Conservation (phyloP, 2,797 vertebrate genomes). For the Lophotriccus pileatus region DNA sequence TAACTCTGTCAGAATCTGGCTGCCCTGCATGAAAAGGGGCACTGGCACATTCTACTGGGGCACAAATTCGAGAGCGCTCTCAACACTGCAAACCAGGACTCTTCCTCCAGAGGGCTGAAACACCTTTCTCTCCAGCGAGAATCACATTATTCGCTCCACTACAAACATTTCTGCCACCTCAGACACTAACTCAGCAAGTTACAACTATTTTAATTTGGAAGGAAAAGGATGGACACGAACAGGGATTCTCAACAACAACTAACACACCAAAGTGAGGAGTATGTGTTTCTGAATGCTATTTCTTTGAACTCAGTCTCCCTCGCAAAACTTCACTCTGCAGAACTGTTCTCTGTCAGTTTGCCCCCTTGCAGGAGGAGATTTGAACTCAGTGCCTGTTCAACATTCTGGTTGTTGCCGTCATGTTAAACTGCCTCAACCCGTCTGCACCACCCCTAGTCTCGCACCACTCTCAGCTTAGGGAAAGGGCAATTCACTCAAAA, state of each 20-base stretch:
- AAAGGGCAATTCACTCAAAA: neutral
- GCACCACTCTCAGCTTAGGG: neutral
- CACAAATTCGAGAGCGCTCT: neutral
- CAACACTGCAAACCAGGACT: neutral
- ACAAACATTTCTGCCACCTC: neutral
- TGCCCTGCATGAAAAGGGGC: neutral
- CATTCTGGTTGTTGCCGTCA: neutral
- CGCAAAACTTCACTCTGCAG: neutral
- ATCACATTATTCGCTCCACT: neutral
- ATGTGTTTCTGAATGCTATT: neutral
- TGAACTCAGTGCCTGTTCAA: neutral
- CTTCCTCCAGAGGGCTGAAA: neutral
- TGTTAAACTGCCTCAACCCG: neutral
- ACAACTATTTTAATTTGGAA: neutral
- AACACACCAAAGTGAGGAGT: neutral
- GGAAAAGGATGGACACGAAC: neutral
- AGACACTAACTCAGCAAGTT: neutral
- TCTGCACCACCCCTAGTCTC: constrained; percentile 6
- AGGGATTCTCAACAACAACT: neutral
- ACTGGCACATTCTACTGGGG: neutral
- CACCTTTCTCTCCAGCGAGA: neutral
- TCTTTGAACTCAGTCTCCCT: neutral
- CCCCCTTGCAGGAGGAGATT: neutral
- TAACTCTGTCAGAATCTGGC: neutral
- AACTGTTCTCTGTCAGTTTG: neutral